Base-by-base conservation (phyloP, 2,888 invertebrate species). In the Chaitophorus viminalis region DNA sequence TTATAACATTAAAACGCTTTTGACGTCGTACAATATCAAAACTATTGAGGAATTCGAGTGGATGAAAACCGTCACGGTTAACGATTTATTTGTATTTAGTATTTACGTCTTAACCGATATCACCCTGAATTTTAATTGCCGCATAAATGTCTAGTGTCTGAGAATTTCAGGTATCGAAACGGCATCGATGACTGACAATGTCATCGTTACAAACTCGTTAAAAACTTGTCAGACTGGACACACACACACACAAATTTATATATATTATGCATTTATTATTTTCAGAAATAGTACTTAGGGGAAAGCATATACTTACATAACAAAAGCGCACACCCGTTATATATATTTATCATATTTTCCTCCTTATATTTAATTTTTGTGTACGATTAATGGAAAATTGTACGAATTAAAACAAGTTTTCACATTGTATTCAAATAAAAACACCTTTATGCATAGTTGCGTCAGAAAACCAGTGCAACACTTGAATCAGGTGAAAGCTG, bases 401-500 rank as follows among this genome's bases (percentile, higher is more conserved):
- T 82, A 70, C 31, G 31, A 39, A 70, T 46, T 46, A 31, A 76
- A 68, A 82, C 39, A 68, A 46, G 68, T 70, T 82, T 82, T 70
- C 39, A 70, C 46, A 8, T 82, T n/a, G 25, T 82, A 46, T 70
- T 46, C 68, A 68, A 68, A 82, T 70, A 68, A 21, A 70, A 25
- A 82, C 68, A 46, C 36, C 21, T 70, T 70, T 70, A 81, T 14
- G 4, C 11, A 25, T 68, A 31, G 75, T 85, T 85, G 11, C 77
- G 70, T 85, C 85, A 85, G 68, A 31, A 54, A 84, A 85, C 85
- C 85, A 52, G 52, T 54, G 77, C 29, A 52, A 72, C 52, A 46
- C 46, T 52, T 9, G 86, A 79, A 87, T 87, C 81, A 18, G 74
- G 86, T 79, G 86, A 87, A 87, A 87, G 86, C 79, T 36, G 25